A percentile compares a stretch with the other conserved stretches of the same genome.
Evolutionary conservation across 1,140 invertebrate species (phyloP).

Genomic region (Meteorus sp.): DNA sequence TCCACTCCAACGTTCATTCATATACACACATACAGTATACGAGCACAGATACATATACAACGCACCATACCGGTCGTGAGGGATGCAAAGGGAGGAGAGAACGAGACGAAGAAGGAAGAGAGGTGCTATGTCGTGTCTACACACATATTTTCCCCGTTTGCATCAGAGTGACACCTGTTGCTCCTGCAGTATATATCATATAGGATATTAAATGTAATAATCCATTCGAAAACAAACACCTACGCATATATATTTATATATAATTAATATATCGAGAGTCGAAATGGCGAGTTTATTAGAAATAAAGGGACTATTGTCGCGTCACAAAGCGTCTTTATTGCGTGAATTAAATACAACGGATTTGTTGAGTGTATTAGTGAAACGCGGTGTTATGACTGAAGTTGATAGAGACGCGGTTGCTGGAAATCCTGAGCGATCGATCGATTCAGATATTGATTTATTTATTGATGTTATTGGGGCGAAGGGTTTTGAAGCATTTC

Average conservation of each 20-base stretch:
- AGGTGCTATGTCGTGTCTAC: no score
- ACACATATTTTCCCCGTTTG: no score
- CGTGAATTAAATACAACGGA: constrained; percentile 47
- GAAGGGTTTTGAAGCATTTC: constrained; percentile 61
- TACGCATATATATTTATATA: no score
- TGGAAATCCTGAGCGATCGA: constrained; percentile 38
- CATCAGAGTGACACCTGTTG: constrained; percentile 28
- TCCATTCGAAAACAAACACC: no score
- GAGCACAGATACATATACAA: no score
- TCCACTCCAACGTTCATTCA: no score
- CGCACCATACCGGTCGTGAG: background rate
- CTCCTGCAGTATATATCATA: background rate
- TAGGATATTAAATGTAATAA: no score
- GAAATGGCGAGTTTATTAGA: constrained; percentile 46
- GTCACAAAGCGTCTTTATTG: constrained; percentile 47
- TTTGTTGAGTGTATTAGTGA: constrained; percentile 45
- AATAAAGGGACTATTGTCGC: constrained; percentile 43
- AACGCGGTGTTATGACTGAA: constrained; percentile 50
- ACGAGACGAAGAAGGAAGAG: no score
- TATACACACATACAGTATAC: no score
- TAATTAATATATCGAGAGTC: no score
- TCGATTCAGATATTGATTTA: constrained; percentile 47
- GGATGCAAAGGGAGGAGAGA: background rate
- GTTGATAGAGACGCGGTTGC: constrained; percentile 46
- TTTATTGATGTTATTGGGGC: constrained; percentile 60